Conservation (phyloP, 2,888 invertebrate genomes). For the Magallana nippona region DNA sequence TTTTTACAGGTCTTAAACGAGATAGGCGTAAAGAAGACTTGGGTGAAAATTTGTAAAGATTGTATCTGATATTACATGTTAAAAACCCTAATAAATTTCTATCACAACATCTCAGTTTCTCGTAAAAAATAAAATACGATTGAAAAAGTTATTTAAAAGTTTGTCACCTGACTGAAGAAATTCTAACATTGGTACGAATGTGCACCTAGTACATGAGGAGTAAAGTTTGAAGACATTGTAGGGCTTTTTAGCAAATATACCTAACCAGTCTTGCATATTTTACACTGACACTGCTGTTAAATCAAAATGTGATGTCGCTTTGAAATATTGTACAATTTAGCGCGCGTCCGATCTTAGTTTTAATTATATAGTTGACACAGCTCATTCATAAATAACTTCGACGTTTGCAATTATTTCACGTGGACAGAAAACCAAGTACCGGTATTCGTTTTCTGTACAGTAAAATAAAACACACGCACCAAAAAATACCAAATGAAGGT, state of each 20-base stretch:
- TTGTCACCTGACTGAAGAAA: not conserved
- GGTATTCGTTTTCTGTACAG: too few relatives aligned
- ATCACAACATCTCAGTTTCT: not conserved
- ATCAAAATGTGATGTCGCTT: constrained; percentile 1
- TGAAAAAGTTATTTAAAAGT: not conserved
- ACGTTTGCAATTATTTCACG: not conserved
- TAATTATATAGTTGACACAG: not conserved
- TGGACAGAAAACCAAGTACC: too few relatives aligned
- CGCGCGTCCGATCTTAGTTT: not conserved
- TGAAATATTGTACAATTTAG: not conserved
- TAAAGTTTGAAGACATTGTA: not conserved
- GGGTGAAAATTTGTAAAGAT: not conserved
- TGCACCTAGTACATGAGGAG: not conserved
- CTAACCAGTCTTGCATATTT: not conserved
- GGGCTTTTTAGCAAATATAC: not conserved
- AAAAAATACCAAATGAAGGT: too few relatives aligned
- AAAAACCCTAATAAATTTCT: not conserved
- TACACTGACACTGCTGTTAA: not conserved
- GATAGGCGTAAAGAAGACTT: not conserved
- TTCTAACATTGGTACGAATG: not conserved
- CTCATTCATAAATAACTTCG: constrained; percentile 9
- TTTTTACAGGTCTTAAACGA: not conserved
- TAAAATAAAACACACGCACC: too few relatives aligned
- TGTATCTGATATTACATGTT: not conserved
- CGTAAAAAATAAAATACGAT: not conserved